These are phyloP conservation scores for Alfaro cultratus DNA, from an alignment of 2,797 vertebrate species.

Conservation along the genomic window DNA sequence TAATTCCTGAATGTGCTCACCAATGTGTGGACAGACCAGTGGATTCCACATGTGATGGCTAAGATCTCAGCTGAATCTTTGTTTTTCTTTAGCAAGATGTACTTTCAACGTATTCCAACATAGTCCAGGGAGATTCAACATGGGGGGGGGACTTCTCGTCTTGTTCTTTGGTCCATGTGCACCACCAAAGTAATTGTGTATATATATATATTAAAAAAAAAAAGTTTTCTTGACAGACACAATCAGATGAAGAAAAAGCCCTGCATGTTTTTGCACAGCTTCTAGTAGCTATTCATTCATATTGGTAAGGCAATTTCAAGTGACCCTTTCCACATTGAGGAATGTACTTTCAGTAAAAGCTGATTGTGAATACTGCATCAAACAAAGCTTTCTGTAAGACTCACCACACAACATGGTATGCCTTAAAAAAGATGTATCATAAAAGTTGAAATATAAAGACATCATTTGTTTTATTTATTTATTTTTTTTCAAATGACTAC, in stretches of 20 bases:
- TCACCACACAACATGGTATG: constrained; percentile 39
- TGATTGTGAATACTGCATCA: constrained; percentile 45
- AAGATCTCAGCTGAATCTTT: constrained; percentile 48
- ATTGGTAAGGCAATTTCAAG: constrained; percentile 72
- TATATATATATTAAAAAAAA: constrained; percentile 4
- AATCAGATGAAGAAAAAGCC: constrained; percentile 34
- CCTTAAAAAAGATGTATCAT: constrained; percentile 38
- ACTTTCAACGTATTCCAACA: constrained; percentile 7
- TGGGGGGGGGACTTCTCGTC: background rate
- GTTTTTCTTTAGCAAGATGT: constrained; percentile 9
- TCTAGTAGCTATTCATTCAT: constrained; percentile 44
- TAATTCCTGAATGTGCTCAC: constrained; percentile 26
- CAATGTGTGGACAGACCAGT: constrained; percentile 22
- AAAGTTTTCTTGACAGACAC: constrained; percentile 29
- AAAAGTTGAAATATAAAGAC: constrained; percentile 54
- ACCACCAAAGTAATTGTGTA: constrained; percentile 17
- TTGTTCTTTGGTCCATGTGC: constrained; percentile 23
- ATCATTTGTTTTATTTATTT: constrained; percentile 28
- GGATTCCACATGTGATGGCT: constrained; percentile 29
- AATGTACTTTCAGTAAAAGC: constrained; percentile 57
- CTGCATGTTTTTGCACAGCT: constrained; percentile 24
- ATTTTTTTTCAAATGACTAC: constrained; percentile 55
- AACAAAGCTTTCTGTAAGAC: constrained; percentile 52
- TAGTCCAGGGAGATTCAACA: constrained; percentile 15
- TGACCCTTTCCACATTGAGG: constrained; percentile 54